Conservation (phyloP, 1,140 invertebrate species). For the Trachymyrmex cornetzi region DNA sequence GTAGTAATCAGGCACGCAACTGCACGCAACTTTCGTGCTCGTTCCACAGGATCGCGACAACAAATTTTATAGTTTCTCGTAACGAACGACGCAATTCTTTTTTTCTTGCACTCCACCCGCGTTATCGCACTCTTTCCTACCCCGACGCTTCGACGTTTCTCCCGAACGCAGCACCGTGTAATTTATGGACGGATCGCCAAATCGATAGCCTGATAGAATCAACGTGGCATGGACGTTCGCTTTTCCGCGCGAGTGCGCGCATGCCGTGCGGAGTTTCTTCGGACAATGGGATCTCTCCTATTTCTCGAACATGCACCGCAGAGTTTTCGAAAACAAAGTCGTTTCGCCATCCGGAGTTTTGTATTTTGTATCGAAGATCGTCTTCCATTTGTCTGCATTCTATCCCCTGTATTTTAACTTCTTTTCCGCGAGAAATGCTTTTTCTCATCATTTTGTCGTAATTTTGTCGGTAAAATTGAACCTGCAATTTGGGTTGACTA, state of each 20-base stretch:
- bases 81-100: background rate
- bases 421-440: background rate
- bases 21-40: background rate
- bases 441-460: constrained; percentile 8
- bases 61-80: constrained; percentile 38
- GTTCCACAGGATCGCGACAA: background rate
- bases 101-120: background rate
- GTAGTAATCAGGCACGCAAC: constrained; percentile 30
- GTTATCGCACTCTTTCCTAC: constrained; percentile 12
- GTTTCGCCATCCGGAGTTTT: constrained; percentile 13
- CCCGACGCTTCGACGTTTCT: constrained; percentile 36
- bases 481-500: constrained; percentile 28
- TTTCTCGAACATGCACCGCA: constrained; percentile 42
- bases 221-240: constrained; percentile 51
- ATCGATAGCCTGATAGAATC: constrained; percentile 56
- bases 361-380: constrained; percentile 6
- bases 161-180: constrained; percentile 22
- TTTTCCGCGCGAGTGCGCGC: constrained; percentile 57
- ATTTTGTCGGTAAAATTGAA: constrained; percentile 28
- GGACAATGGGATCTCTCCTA: constrained; percentile 42
- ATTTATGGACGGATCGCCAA: constrained; percentile 56
- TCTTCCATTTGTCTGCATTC: background rate
- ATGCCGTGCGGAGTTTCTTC: constrained; percentile 14
- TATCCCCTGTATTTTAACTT: background rate
- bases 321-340: constrained; percentile 47